Base-by-base conservation (phyloP, 2,797 vertebrate genomes). In the Sciurus carolinensis region DNA sequence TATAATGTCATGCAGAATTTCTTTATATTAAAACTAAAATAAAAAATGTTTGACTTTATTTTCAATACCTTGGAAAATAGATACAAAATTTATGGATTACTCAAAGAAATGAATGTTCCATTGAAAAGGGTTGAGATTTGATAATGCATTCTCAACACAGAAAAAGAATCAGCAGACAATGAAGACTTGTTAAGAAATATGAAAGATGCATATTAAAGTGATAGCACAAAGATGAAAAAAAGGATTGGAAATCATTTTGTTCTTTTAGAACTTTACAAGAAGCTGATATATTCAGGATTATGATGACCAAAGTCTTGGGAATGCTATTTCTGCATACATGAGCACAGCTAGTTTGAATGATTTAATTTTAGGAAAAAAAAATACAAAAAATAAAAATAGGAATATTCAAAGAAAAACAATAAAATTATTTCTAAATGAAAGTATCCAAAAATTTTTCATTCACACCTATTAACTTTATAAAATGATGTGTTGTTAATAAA, bases 351-450 rank as follows among this genome's bases (percentile, higher is more conserved):
- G 26, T 59, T 90, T 85, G 33, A 86, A 79, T 52, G 10, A 73
- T 64, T 26, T 72, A 66, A 91, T 57, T 87, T 86, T 87, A 39
- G 28, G 14, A 54, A 84, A 83, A 95, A 95, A 77, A 87, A 95
- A 77, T 39, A 28, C 18, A 95, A 73, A 91, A 86, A 80, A 39
- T 67, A 30, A 92, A 85, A 69, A 54, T 0, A 5, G 72, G 57
- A 86, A 75, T 85, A 3, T 85, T 73, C 62, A 85, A 36, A 73
- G 18, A 30, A 86, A 95, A 96, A 39, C 1, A 77, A 77, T 73
- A 22, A 73, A 72, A 79, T 30, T 67, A 71, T 93, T 66, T 77
- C 26, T 86, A 82, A 80, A 88, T 91, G 67, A 91, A 95, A 87
- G 83, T 87, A 87, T 66, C 20, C 20, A 69, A 80, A 87, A 87